These are phyloP conservation scores for Phengaris arion DNA, from an alignment of 2,888 invertebrate species.

Conservation along the genomic window DNA sequence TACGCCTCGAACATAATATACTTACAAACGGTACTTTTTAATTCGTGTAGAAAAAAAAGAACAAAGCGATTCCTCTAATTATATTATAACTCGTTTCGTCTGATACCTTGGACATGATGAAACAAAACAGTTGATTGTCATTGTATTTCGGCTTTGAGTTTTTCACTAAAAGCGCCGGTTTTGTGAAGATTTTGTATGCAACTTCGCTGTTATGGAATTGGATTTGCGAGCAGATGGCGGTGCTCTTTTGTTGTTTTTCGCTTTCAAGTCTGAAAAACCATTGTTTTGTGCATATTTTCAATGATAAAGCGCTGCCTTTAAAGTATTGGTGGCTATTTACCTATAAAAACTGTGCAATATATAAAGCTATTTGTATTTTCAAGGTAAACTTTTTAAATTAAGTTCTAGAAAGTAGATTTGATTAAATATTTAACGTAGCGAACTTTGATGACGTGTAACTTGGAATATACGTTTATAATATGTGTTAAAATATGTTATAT, in stretches of 20 bases:
- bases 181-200: slow-evolving; percentile 32
- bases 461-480: too few species aligned
- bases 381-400: not conserved
- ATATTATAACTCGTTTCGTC: not conserved
- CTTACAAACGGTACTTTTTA: too few species aligned
- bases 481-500: too few species aligned
- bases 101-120: slow-evolving; percentile 14
- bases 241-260: slow-evolving; percentile 27
- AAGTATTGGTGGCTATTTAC: slow-evolving; percentile 11
- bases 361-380: not conserved
- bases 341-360: not conserved
- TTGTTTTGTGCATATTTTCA: slow-evolving; percentile 26
- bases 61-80: not conserved
- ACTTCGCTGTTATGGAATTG: slow-evolving; percentile 31
- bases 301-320: slow-evolving; percentile 7
- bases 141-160: slow-evolving; percentile 15
- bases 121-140: slow-evolving; percentile 1
- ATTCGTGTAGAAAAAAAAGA: too few species aligned
- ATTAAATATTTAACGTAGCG: not conserved
- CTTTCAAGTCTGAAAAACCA: slow-evolving; percentile 24
- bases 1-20: too few species aligned
- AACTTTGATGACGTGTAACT: too few species aligned
- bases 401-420: too few species aligned
- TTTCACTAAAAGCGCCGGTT: slow-evolving; percentile 12
- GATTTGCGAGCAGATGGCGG: slow-evolving; percentile 30